A percentile compares a stretch with the other conserved stretches of the same genome.
Conservation (phyloP, 2,113 vertebrate species). For the Polypterus bichir region DNA sequence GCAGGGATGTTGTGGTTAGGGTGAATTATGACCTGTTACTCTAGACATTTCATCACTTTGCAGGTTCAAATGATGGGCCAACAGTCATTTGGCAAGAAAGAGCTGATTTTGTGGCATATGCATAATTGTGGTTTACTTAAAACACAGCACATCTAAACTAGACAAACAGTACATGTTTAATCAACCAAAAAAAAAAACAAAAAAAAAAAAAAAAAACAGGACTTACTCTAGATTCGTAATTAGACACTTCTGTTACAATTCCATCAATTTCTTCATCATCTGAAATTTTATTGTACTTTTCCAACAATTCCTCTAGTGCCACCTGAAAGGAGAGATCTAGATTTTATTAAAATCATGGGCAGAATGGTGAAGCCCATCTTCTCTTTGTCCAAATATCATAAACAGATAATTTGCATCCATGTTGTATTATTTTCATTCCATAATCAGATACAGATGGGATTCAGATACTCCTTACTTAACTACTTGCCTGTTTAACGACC, state of each 20-base stretch:
- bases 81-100: too few relatives aligned
- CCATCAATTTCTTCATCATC: not conserved
- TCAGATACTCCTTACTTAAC: not conserved
- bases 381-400: not conserved
- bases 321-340: not conserved
- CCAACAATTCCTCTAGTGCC: conserved; percentile 2
- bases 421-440: not conserved
- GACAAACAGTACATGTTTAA: not conserved
- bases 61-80: not conserved
- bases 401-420: not conserved
- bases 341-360: too few relatives aligned
- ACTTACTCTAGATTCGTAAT: conserved; percentile 3
- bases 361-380: too few relatives aligned
- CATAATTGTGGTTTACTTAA: not conserved
- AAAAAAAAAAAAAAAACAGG: too few relatives aligned
- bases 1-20: too few relatives aligned
- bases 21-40: too few relatives aligned
- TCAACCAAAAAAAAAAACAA: too few relatives aligned
- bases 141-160: not conserved
- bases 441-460: not conserved
- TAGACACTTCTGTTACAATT: not conserved
- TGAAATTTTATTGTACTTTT: not conserved
- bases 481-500: not conserved
- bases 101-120: not conserved
- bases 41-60: not conserved